Evolutionary conservation across 2,797 vertebrate genomes (phyloP), one percentile per base, ranked within the genome.

Genomic region (Paguma larvata): DNA sequence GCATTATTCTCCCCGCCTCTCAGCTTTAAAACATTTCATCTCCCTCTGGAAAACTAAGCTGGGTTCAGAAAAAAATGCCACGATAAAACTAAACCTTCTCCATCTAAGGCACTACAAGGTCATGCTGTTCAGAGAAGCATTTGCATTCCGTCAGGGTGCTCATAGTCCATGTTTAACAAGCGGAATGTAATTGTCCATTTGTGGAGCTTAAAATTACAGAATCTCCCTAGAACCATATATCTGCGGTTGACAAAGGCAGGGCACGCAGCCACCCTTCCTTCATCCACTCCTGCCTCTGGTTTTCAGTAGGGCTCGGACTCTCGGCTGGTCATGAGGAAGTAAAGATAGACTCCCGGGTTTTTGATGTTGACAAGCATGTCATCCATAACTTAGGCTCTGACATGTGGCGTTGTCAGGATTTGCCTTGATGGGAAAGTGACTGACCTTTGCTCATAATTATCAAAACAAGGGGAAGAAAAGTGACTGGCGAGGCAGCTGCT

Each of bases 391-490:
- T 98, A 97, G 96, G 98, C 96, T 97, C 92, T 98, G 98, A 99
- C 98, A 98, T 98, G 98, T 98, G 98, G 98, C 94, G 95, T 96
- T 99, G 97, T 98, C 97, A 98, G 97, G 98, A 98, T 98, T 97
- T 97, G 97, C 96, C 98, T 98, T 98, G 93, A 99, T 95, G 97
- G 97, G 95, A 98, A 99, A 99, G 77, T 94, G 97, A 98, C 8
- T 98, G 96, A 98, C 98, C 98, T 99, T 98, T 98, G 94, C 93
- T 98, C 97, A 92, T 80, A 97, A 95, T 98, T 98, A 98, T 98
- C 97, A 98, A 99, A 99, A 98, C 79, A 97, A 97, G 92, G 89
- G 98, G 98, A 98, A 98, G 96, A 85, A 77, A 98, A 98, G 65
- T 70, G 12, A 97, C 41, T 46, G 72, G 95, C 97, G 93, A 98